phyloP scores from a whole-genome alignment of 2,888 invertebrate species.

The Julus scanicus region DNA sequence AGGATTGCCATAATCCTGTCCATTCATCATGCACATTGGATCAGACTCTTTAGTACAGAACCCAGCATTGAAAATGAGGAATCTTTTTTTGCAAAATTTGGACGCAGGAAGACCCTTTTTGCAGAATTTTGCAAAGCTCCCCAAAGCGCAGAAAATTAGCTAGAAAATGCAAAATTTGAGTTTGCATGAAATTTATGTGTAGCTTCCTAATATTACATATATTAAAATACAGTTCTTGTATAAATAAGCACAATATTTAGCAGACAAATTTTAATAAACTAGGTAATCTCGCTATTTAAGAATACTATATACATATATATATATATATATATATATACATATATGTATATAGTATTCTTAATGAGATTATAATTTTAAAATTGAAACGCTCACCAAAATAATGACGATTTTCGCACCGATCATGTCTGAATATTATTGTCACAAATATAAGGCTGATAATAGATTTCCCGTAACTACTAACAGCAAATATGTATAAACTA shows the following conservation, averaged over 20 bases:
- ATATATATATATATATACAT: no score
- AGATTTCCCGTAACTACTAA: no score
- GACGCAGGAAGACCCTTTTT: neutral
- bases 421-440: neutral
- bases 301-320: no score
- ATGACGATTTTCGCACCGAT: slow-evolving; percentile 4
- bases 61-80: no score
- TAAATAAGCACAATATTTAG: neutral
- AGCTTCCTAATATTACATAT: no score
- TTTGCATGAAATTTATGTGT: neutral
- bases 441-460: no score
- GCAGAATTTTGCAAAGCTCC: neutral
- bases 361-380: neutral
- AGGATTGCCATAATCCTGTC: no score
- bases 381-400: neutral
- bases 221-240: neutral
- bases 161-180: neutral
- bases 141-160: slow-evolving; percentile 10
- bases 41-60: no score
- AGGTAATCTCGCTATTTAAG: neutral
- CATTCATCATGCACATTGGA: no score
- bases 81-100: neutral
- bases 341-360: no score
- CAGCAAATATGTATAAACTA: no score
- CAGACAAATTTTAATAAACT: neutral